These are phyloP conservation scores for Felis chaus DNA, from an alignment of 2,113 vertebrate genomes.

Conservation along the genomic window DNA sequence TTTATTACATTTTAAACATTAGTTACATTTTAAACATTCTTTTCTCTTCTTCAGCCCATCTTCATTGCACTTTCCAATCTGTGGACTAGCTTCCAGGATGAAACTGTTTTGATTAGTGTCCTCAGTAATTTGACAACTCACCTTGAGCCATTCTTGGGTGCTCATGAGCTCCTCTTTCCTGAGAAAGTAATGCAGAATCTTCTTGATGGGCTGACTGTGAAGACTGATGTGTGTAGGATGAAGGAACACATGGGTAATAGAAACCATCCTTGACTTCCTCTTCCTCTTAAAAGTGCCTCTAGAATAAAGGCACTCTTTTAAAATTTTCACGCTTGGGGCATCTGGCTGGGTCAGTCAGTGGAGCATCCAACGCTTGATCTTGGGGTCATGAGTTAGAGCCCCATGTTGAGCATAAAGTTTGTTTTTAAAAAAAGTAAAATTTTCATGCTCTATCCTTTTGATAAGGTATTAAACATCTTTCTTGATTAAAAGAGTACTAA, in stretches of 20 bases:
- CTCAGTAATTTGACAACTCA: constrained; percentile 84
- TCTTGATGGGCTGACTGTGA: constrained; percentile 86
- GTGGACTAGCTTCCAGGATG: constrained; percentile 91
- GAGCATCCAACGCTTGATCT: neutral
- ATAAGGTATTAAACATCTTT: constrained; percentile 23
- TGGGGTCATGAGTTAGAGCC: neutral
- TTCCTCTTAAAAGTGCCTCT: neutral
- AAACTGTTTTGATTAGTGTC: constrained; percentile 89
- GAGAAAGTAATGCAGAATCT: constrained; percentile 82
- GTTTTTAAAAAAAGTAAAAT: neutral
- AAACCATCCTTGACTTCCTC: neutral
- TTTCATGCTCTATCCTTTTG: constrained; percentile 20
- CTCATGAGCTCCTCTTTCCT: constrained; percentile 86
- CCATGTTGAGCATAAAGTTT: neutral
- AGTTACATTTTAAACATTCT: neutral
- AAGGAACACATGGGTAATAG: constrained; percentile 88
- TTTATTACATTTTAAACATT: neutral
- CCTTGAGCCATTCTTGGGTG: constrained; percentile 87
- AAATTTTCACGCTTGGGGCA: neutral
- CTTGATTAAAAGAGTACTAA: constrained; percentile 7
- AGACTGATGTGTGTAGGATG: constrained; percentile 88
- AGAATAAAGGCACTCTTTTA: constrained; percentile 8
- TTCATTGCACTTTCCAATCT: constrained; percentile 89
- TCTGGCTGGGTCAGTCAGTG: neutral
- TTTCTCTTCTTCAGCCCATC: constrained; percentile 86